phyloP scores from a whole-genome alignment of 2,113 vertebrate genomes.

The Tamias sibiricus region DNA sequence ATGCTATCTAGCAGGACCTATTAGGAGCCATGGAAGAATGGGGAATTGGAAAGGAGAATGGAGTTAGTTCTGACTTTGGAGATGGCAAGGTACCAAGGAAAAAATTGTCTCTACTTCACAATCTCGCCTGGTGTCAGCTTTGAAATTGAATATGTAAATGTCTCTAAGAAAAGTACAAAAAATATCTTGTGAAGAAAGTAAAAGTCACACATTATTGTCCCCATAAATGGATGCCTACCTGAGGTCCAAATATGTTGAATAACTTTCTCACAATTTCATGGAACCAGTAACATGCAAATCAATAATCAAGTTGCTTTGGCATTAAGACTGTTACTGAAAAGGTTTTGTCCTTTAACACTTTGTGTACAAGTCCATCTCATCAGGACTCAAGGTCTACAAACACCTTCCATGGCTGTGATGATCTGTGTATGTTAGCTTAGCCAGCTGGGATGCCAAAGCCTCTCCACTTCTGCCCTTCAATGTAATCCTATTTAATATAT shows the following conservation, averaged over 20 bases:
- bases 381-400: neutral
- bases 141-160: neutral
- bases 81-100: neutral
- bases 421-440: neutral
- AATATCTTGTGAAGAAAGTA: neutral
- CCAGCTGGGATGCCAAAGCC: neutral
- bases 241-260: neutral
- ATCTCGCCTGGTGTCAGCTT: neutral
- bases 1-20: neutral
- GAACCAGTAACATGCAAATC: neutral
- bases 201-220: neutral
- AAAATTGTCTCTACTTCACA: neutral
- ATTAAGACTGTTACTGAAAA: neutral
- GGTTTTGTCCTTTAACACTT: neutral
- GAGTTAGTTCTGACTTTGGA: neutral
- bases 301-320: neutral
- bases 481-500: neutral
- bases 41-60: neutral
- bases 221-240: neutral
- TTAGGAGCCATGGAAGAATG: neutral
- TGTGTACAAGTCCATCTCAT: neutral
- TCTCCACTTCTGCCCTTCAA: neutral
- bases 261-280: neutral
- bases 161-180: slow-evolving; percentile 6
- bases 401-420: neutral